Evolutionary conservation across 1,140 invertebrate genomes (phyloP).

Genomic region (Euborellia annulipes): DNA sequence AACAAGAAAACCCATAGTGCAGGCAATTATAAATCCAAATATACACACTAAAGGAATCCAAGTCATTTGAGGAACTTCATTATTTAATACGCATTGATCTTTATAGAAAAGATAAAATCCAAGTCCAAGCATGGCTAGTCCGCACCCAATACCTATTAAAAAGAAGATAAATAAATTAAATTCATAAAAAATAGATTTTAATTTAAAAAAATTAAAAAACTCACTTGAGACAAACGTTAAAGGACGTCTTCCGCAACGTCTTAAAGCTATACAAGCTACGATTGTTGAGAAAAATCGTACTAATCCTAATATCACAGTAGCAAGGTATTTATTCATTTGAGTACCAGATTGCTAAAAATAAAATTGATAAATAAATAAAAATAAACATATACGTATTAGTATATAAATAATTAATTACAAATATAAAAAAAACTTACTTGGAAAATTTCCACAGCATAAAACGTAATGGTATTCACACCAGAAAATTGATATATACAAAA

Average conservation of each 20-base stretch:
- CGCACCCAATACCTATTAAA: constrained; percentile 40
- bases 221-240: constrained; percentile 48
- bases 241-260: constrained; percentile 42
- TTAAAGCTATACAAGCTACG: constrained; percentile 40
- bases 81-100: constrained; percentile 22
- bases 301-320: constrained; percentile 50
- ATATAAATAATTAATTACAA: background rate
- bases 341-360: constrained; percentile 37
- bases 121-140: constrained; percentile 41
- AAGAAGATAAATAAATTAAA: background rate
- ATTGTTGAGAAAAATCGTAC: constrained; percentile 43
- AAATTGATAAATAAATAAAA: constrained; percentile 4
- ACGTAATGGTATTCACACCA: constrained; percentile 60
- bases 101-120: constrained; percentile 41
- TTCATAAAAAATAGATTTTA: background rate
- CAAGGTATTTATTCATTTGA: constrained; percentile 38
- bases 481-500: constrained; percentile 60
- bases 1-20: constrained; percentile 48
- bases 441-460: constrained; percentile 62
- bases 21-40: constrained; percentile 42
- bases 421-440: constrained; percentile 24
- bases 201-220: constrained; percentile 9
- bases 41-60: constrained; percentile 47
- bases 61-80: constrained; percentile 23
- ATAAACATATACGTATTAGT: background rate